Percentiles rank a stretch among this genome's conserved stretches.
Conservation (phyloP, 2,113 vertebrate species). For the Megaceryle torquata region DNA sequence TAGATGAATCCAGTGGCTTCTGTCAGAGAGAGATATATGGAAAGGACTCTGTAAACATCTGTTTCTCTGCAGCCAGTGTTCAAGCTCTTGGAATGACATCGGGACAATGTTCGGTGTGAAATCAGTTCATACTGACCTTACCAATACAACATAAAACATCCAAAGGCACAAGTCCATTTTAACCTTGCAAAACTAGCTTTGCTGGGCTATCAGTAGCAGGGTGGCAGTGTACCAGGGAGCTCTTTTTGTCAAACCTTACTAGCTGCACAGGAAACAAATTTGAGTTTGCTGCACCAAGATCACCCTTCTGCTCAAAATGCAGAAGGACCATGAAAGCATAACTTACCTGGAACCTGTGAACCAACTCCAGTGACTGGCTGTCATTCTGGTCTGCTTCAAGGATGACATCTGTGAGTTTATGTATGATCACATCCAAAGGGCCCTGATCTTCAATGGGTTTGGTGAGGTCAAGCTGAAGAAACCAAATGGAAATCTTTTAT, state of each 20-base stretch:
- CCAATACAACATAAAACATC: neutral
- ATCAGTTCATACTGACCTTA: neutral
- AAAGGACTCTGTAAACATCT: neutral
- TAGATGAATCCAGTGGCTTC: neutral
- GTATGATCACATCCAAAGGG: conserved; percentile 96
- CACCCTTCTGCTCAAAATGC: neutral
- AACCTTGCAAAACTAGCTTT: neutral
- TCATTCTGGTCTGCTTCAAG: conserved; percentile 98
- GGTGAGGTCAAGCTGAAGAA: conserved; percentile 88
- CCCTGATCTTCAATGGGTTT: conserved; percentile 95
- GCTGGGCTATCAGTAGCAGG: neutral
- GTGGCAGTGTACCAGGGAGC: neutral
- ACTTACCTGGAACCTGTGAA: conserved; percentile 94
- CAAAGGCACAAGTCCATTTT: neutral
- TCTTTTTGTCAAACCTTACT: neutral
- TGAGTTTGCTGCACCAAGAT: neutral
- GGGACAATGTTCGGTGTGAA: neutral
- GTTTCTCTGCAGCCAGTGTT: neutral
- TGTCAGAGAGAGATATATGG: rapidly evolving
- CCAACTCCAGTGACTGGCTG: conserved; percentile 88
- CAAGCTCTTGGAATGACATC: neutral
- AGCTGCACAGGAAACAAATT: neutral
- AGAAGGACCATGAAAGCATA: neutral
- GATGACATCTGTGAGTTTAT: conserved; percentile 97
- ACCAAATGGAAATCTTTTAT: neutral